These are phyloP conservation scores for Eumaeus atala DNA, from an alignment of 1,140 invertebrate genomes.

Conservation along the genomic window DNA sequence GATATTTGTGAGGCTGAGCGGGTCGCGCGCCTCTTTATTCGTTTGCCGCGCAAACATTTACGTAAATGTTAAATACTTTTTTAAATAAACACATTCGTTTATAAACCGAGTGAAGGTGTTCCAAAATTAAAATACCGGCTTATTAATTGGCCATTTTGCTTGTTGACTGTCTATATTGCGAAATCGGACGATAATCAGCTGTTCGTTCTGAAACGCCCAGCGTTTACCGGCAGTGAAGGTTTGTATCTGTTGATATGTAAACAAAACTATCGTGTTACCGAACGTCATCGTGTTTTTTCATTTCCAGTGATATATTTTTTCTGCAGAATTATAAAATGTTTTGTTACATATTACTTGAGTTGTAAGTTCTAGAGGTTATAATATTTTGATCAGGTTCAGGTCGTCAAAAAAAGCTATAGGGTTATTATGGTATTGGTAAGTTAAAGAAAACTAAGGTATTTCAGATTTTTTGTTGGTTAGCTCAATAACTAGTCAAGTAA, in stretches of 20 bases:
- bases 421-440: too few species aligned
- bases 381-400: too few species aligned
- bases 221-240: constrained; percentile 42
- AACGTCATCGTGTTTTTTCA: too few species aligned
- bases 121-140: constrained; percentile 21
- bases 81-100: constrained; percentile 22
- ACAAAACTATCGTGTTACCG: constrained; percentile 15
- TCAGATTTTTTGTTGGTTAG: too few species aligned
- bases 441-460: too few species aligned
- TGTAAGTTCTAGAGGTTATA: too few species aligned
- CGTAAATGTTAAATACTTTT: constrained; percentile 56
- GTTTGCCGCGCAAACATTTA: constrained; percentile 49
- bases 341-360: not conserved
- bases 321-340: not conserved
- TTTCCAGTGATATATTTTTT: not conserved
- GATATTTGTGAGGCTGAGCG: constrained; percentile 44
- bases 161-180: constrained; percentile 28
- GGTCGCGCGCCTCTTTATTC: constrained; percentile 50
- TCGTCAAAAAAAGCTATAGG: too few species aligned
- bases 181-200: constrained; percentile 29
- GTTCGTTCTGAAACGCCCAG: constrained; percentile 41
- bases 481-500: too few species aligned
- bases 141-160: constrained; percentile 21
- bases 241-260: constrained; percentile 32
- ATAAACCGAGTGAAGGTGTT: constrained; percentile 34